These are phyloP conservation scores for Diuraphis noxia DNA, from an alignment of 1,140 invertebrate genomes.

Conservation along the genomic window DNA sequence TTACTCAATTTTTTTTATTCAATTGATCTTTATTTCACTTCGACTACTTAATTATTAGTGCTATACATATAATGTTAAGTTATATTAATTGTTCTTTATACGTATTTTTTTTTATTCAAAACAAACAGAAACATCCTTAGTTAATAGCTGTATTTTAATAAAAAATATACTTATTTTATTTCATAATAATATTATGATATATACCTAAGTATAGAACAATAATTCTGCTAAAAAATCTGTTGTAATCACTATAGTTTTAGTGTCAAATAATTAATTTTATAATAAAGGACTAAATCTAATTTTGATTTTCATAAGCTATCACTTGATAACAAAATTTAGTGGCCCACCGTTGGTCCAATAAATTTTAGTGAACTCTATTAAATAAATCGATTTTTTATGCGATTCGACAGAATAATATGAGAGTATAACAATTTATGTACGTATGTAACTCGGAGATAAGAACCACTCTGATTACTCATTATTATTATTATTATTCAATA, in stretches of 20 bases:
- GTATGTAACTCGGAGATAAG: background rate
- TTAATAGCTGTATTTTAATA: background rate
- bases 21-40: background rate
- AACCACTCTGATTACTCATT: background rate
- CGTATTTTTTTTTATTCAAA: background rate
- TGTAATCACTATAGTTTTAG: background rate
- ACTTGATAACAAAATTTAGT: background rate
- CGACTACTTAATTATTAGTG: background rate
- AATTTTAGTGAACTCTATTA: background rate
- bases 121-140: background rate
- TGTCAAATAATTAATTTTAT: background rate
- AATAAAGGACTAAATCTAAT: background rate
- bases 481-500: background rate
- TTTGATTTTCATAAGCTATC: background rate
- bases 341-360: background rate
- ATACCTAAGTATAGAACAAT: background rate
- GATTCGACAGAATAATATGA: background rate
- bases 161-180: background rate
- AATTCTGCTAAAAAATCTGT: background rate
- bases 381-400: background rate
- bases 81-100: slow-evolving; percentile 6
- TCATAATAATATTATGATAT: too few relatives aligned
- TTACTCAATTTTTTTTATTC: background rate
- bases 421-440: background rate
- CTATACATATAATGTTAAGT: background rate